phyloP scores from a whole-genome alignment of 2,113 vertebrate species.

The Eira barbara region DNA sequence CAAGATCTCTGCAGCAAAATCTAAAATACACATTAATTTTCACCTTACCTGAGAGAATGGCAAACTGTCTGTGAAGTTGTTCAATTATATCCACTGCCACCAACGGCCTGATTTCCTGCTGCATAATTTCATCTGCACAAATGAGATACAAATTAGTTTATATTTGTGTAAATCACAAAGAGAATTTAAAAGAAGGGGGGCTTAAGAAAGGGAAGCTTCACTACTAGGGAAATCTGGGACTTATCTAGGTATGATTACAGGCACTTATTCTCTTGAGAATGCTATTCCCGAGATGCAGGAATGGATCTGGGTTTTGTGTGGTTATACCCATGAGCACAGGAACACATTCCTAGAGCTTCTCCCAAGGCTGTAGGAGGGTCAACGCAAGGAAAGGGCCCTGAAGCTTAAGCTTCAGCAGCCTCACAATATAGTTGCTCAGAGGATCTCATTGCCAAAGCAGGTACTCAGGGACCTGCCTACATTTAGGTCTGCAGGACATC shows the following conservation, averaged over 20 bases:
- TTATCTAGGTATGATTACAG: not conserved
- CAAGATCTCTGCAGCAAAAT: not conserved
- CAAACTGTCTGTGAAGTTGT: conserved; percentile 96
- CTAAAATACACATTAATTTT: not conserved
- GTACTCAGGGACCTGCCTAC: not conserved
- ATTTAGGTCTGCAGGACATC: not conserved
- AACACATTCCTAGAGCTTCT: not conserved
- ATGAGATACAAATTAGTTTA: conserved; percentile 62
- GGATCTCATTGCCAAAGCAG: not conserved
- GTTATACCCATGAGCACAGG: not conserved
- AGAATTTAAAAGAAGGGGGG: not conserved
- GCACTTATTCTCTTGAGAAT: not conserved
- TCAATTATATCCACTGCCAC: conserved; percentile 95
- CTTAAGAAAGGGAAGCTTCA: not conserved
- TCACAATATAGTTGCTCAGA: not conserved
- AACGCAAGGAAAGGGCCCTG: not conserved
- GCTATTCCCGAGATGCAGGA: not conserved
- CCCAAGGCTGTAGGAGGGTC: not conserved
- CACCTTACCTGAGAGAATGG: conserved; percentile 93
- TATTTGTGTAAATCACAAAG: not conserved
- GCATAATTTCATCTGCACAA: conserved; percentile 96
- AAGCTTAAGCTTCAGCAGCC: not conserved
- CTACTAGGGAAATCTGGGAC: not conserved
- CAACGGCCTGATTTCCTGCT: conserved; percentile 96
- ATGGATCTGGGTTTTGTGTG: not conserved